These are phyloP conservation scores for Phaethornis superciliosus DNA, from an alignment of 2,113 vertebrate genomes.

Conservation along the genomic window DNA sequence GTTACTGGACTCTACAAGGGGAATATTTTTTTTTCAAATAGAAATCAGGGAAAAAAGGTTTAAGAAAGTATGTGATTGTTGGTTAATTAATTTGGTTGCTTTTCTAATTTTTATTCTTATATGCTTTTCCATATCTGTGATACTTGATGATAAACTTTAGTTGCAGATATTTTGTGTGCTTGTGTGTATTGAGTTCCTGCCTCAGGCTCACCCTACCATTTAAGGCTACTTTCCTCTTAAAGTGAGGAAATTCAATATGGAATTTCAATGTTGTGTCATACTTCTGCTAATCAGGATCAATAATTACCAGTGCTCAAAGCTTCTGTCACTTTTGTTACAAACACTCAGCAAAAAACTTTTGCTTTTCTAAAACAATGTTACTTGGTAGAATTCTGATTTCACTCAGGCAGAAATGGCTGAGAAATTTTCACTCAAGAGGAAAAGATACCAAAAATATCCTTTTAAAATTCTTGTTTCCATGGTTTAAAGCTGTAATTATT, in stretches of 20 bases:
- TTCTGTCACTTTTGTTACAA: background rate
- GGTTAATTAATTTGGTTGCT: background rate
- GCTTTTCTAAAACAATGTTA: background rate
- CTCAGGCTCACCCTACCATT: background rate
- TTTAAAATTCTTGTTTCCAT: background rate
- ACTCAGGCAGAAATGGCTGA: background rate
- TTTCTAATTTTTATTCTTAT: background rate
- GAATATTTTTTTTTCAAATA: accelerated
- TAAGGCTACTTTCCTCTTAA: background rate
- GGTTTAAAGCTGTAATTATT: conserved; percentile 50
- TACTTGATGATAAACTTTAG: background rate
- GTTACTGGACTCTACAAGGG: background rate
- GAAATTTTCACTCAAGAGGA: background rate
- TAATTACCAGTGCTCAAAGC: background rate
- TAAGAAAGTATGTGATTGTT: accelerated
- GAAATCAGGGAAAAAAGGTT: background rate
- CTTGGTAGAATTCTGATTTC: background rate
- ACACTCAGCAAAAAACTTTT: background rate
- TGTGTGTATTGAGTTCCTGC: background rate
- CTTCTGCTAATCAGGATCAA: background rate
- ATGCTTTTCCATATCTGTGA: background rate
- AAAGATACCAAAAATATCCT: background rate
- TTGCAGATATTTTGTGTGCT: background rate
- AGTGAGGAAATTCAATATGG: background rate
- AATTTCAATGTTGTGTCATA: background rate